Percentiles rank a stretch among this genome's conserved stretches.
phyloP scores from a whole-genome alignment of 2,113 vertebrate species.

The Ancistrus triradiatus region DNA sequence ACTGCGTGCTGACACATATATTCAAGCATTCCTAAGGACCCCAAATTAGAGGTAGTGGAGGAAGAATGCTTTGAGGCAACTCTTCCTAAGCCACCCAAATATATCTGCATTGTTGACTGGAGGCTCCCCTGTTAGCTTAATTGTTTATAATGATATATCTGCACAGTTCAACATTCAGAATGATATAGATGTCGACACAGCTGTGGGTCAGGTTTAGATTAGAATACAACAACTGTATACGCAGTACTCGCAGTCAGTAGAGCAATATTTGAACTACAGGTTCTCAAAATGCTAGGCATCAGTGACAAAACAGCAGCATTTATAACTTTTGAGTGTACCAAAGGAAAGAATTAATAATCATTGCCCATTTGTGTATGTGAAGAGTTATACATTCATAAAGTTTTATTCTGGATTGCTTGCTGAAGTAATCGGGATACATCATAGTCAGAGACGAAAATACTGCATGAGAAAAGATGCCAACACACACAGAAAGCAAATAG shows the following conservation, averaged over 20 bases:
- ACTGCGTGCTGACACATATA: slow-evolving; percentile 31
- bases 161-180: too few relatives aligned
- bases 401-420: slow-evolving; percentile 41
- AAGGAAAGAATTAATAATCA: slow-evolving; percentile 14
- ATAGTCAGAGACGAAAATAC: slow-evolving; percentile 53
- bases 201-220: too few relatives aligned
- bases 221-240: too few relatives aligned
- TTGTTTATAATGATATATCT: slow-evolving; percentile 26
- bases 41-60: slow-evolving; percentile 53
- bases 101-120: slow-evolving; percentile 20
- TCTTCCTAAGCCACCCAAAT: slow-evolving; percentile 21
- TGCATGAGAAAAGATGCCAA: slow-evolving; percentile 49
- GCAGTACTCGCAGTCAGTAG: too few relatives aligned
- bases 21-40: slow-evolving; percentile 48
- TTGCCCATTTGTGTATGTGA: slow-evolving; percentile 40
- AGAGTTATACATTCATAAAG: slow-evolving; percentile 52
- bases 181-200: too few relatives aligned
- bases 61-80: slow-evolving; percentile 48
- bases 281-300: not conserved
- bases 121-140: slow-evolving; percentile 12
- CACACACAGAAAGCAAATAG: slow-evolving; percentile 37
- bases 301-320: slow-evolving; percentile 28
- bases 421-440: slow-evolving; percentile 41
- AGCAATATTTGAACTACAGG: slow-evolving; percentile 8
- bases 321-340: slow-evolving; percentile 25